These are phyloP conservation scores for Camponotus pennsylvanicus DNA, from an alignment of 1,140 invertebrate genomes.

Conservation along the genomic window DNA sequence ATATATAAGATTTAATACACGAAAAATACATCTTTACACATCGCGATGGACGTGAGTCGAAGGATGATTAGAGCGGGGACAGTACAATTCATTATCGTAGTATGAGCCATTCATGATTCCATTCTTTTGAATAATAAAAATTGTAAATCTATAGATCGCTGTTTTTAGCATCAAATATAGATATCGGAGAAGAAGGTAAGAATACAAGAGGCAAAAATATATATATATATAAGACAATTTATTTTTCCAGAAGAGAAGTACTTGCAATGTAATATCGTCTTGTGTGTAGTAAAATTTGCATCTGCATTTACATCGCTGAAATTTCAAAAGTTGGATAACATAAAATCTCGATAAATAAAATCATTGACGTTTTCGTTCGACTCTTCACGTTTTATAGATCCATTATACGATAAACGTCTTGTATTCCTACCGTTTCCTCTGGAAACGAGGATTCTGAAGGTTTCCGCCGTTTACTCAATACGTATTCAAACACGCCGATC, in stretches of 20 bases:
- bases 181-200: constrained; percentile 11
- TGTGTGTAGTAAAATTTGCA: not conserved
- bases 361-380: too few species aligned
- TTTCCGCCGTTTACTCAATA: not conserved
- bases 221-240: not conserved
- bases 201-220: not conserved
- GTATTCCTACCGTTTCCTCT: constrained; percentile 41
- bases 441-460: not conserved
- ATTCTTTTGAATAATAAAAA: not conserved
- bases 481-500: constrained; percentile 38
- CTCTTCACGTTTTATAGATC: too few species aligned
- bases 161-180: not conserved
- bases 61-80: not conserved
- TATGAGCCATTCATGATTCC: not conserved
- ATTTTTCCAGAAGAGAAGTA: not conserved
- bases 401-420: too few species aligned
- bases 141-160: not conserved
- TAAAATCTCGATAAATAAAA: too few species aligned
- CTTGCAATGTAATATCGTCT: not conserved
- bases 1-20: constrained; percentile 55
- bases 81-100: not conserved
- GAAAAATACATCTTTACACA: constrained; percentile 38
- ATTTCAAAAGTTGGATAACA: not conserved
- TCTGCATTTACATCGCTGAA: not conserved
- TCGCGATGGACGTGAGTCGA: not conserved